Base-by-base conservation (phyloP, 2,888 invertebrate genomes). In the Nephrotoma appendiculata region DNA sequence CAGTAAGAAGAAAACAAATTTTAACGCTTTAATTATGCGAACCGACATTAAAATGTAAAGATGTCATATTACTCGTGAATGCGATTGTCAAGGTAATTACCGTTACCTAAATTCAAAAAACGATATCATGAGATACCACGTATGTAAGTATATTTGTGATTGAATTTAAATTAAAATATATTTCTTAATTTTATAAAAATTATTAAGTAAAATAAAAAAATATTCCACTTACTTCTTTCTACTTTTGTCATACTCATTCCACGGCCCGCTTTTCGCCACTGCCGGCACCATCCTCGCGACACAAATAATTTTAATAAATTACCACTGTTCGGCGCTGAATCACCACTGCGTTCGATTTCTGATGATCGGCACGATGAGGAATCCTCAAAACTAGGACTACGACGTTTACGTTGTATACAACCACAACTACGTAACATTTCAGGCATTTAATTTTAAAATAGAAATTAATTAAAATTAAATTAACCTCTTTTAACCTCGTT, bases 241-340 rank as follows among this genome's bases (percentile, higher is more conserved):
- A 95, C 94, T 91, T 95, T 95, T 41, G 95, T 95, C 95, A 95
- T 95, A 92, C 95, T 95, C 91, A 95, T 94, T 87, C 90, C 90
- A 88, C 95, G 94, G 88, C 94, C 94, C 88, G 92, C 91, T 88
- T 94, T 93, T 87, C 94, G 93, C 93, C 95, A 95, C 89, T 95
- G 94, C 89, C 93, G 93, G 88, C 95, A 93, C 89, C 95, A 93
- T 92, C 90, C 93, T 91, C 89, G 94, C 93, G 89, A 94, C 90
- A 91, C 90, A 43, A 92, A 90, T 85, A 91, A 88, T 88, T 91
- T 91, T 87, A 91, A 87, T 87, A 92, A 89, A 90, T 90, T 91
- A 88, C 90, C 89, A 86, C 89, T 90, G 45, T 88, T 87, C 42
- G 89, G 85, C 15, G 87, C 87, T 83, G 87, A 86, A 86, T 88